Conservation (phyloP, 2,113 vertebrate genomes). For the Meles meles region DNA sequence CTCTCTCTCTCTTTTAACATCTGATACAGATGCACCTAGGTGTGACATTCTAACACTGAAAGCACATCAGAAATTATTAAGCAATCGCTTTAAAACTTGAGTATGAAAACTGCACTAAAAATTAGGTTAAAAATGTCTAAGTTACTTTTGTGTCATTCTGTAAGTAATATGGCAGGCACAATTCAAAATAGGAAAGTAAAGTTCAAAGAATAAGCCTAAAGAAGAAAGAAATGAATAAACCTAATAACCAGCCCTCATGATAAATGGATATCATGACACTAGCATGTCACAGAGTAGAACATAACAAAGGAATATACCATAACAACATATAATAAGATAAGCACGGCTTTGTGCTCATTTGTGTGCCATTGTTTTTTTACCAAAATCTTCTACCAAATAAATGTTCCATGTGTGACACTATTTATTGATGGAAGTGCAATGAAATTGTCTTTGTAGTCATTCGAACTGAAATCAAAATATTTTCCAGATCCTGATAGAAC, state of each 20-base stretch:
- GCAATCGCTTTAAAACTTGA: not conserved
- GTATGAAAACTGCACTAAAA: not conserved
- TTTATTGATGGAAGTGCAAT: not conserved
- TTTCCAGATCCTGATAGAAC: not conserved
- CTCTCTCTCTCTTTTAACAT: too few relatives aligned
- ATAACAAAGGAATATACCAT: not conserved
- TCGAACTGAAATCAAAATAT: slow-evolving; percentile 12
- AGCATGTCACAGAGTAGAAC: not conserved
- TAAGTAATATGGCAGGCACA: not conserved
- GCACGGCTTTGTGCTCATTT: not conserved
- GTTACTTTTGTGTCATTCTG: not conserved
- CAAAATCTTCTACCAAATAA: not conserved
- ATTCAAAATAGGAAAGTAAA: not conserved
- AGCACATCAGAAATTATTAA: not conserved
- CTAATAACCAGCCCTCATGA: not conserved
- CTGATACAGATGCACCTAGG: not conserved
- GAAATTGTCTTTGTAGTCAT: not conserved
- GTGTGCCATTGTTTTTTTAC: not conserved
- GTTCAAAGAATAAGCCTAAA: not conserved
- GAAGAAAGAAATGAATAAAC: not conserved
- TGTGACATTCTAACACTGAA: not conserved
- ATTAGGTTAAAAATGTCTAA: not conserved
- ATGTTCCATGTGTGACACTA: not conserved
- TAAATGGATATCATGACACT: not conserved
- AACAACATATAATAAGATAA: not conserved